Conservation (phyloP, 2,888 invertebrate genomes). For the Lomographa bimaculata region DNA sequence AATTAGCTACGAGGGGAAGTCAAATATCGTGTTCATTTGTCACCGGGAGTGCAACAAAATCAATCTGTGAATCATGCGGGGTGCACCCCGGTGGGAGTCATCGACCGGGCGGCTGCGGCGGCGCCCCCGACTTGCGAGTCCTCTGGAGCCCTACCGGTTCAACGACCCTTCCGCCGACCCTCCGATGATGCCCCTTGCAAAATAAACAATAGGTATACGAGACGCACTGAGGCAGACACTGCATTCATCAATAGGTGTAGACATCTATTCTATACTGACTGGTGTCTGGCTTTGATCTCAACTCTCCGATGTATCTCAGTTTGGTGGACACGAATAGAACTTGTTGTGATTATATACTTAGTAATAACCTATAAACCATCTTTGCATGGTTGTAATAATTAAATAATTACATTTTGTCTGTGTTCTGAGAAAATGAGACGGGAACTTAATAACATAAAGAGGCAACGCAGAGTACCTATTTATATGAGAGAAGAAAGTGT, state of each 20-base stretch:
- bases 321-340: too few species aligned
- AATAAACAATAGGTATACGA: conserved; percentile 47
- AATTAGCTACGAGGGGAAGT: conserved; percentile 1
- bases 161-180: conserved; percentile 67
- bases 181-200: conserved; percentile 55
- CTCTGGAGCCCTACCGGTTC: conserved; percentile 72
- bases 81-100: conserved; percentile 69
- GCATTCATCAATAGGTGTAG: conserved; percentile 35
- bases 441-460: too few species aligned
- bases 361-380: too few species aligned
- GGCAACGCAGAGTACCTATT: not conserved
- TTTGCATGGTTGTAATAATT: too few species aligned
- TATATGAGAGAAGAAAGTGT: not conserved
- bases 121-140: conserved; percentile 55
- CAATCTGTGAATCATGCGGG: conserved; percentile 53
- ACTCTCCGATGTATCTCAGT: too few species aligned
- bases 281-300: conserved; percentile 1
- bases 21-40: conserved; percentile 9
- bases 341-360: too few species aligned
- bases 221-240: conserved; percentile 46
- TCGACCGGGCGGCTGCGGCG: conserved; percentile 70
- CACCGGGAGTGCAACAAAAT: conserved; percentile 44
- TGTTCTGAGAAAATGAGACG: too few species aligned
- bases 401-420: too few species aligned
- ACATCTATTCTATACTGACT: conserved; percentile 1